Evolutionary conservation across 2,113 vertebrate species (phyloP).

Genomic region (Nothocercus nigrocapillus): DNA sequence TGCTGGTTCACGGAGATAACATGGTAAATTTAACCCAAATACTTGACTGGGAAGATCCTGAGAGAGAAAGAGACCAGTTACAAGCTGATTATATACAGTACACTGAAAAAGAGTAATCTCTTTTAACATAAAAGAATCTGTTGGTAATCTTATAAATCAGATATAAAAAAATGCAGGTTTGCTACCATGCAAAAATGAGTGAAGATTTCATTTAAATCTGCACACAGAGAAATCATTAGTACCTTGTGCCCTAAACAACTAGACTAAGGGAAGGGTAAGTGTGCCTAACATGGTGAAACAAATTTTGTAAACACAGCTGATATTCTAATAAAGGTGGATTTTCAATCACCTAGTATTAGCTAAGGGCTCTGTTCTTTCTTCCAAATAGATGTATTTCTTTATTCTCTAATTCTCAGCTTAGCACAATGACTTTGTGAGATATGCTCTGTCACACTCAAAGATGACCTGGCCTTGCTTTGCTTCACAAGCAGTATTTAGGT

Average conservation of each 20-base stretch:
- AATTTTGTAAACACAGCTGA: conserved; percentile 69
- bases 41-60: conserved; percentile 81
- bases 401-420: conserved; percentile 32
- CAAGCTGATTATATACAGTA: conserved; percentile 75
- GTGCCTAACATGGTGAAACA: conserved; percentile 40
- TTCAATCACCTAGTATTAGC: conserved; percentile 25
- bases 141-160: conserved; percentile 79
- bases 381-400: not conserved
- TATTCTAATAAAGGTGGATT: conserved; percentile 28
- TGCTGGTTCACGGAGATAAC: conserved; percentile 77
- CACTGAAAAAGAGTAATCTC: conserved; percentile 77
- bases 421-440: not conserved
- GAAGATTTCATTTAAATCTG: conserved; percentile 73
- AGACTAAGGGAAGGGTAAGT: conserved; percentile 65
- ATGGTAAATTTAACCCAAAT: conserved; percentile 74
- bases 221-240: conserved; percentile 68
- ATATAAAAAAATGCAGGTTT: conserved; percentile 75
- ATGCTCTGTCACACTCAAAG: conserved; percentile 1
- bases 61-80: conserved; percentile 76
- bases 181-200: conserved; percentile 76
- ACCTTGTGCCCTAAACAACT: conserved; percentile 64
- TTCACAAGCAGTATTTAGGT: conserved; percentile 1
- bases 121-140: conserved; percentile 85
- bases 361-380: conserved; percentile 53
- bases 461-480: not conserved